Percentiles rank a stretch among this genome's conserved stretches.
These are phyloP conservation scores for Mionectes macconnelli DNA, from an alignment of 2,113 vertebrate genomes.

Conservation along the genomic window DNA sequence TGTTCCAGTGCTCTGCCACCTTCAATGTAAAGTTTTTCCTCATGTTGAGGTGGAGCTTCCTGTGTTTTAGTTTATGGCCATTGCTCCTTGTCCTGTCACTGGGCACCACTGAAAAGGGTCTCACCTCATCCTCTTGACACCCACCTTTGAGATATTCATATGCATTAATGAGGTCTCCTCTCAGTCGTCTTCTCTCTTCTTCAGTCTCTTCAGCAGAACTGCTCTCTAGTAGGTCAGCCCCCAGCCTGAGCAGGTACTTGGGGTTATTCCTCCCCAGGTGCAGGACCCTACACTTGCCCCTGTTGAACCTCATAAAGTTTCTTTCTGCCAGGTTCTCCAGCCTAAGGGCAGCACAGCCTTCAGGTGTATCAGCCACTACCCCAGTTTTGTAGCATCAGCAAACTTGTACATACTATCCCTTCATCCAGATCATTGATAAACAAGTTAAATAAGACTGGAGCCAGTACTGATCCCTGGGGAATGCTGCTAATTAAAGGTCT, in stretches of 20 bases:
- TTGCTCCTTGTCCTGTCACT: neutral
- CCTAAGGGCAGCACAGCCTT: neutral
- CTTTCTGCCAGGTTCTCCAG: neutral
- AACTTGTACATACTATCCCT: neutral
- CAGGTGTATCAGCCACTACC: neutral
- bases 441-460: neutral
- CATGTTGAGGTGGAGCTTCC: neutral
- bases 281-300: neutral
- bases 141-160: neutral
- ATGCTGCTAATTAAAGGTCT: neutral
- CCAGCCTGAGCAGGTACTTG: neutral
- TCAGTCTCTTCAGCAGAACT: neutral
- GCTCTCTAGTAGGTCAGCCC: neutral
- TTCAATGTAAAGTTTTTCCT: neutral
- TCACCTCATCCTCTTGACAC: neutral
- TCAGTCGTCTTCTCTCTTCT: neutral
- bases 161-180: neutral
- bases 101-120: neutral
- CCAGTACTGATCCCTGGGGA: neutral
- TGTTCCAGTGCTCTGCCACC: neutral
- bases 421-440: neutral
- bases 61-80: neutral
- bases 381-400: neutral
- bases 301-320: neutral
- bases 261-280: neutral